Base-by-base conservation (phyloP, 2,888 invertebrate species). In the Caradrina kadenii region DNA sequence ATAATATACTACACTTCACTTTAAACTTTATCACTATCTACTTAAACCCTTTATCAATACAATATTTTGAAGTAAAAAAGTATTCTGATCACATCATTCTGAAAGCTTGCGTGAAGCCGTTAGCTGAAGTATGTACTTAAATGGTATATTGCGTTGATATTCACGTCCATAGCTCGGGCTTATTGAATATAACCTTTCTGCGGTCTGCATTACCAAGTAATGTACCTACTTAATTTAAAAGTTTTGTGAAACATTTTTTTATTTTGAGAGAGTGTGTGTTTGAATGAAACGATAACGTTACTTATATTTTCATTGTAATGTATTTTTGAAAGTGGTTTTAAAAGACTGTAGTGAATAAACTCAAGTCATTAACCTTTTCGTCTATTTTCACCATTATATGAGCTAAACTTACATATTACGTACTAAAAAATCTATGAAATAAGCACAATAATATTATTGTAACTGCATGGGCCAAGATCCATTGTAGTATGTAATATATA, bases 161-260 rank as follows among this genome's bases (percentile, higher is more conserved):
- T 68, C 68, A 13, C 17, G 17, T 13, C 19, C 42, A 22, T 2
- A 10, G 19, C 31, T 35, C 19, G 42, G 10, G 13, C 21, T 45
- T 69, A 59, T 68, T 59, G 67, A 59, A 59, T 69, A 42, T 13
- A 52, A 39, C 4, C 31, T 42, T 69, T 45, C 19, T 22, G 59
- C 31, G 31, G 26, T 53, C 52, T 21, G 21, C 31, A 21, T 17
- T 35, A 31, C 17, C 13, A 50, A 65, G 19, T 56, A 39, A 42
- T 31, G 42, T 59, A 21, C 10, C 31, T 52, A 15, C 45, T 64
- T 64, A 45, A 53, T 39, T 11, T 11, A 52, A 52, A 42, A 19
- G 21, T 45, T 42, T 4, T 35, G 21, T 45, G 21, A 31, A 22
- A 53, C 21, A 67, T 64, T 50, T 69, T 42, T 67, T 69, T 52